phyloP scores from a whole-genome alignment of 1,140 invertebrate genomes.

The Dinothrombium tinctorium region DNA sequence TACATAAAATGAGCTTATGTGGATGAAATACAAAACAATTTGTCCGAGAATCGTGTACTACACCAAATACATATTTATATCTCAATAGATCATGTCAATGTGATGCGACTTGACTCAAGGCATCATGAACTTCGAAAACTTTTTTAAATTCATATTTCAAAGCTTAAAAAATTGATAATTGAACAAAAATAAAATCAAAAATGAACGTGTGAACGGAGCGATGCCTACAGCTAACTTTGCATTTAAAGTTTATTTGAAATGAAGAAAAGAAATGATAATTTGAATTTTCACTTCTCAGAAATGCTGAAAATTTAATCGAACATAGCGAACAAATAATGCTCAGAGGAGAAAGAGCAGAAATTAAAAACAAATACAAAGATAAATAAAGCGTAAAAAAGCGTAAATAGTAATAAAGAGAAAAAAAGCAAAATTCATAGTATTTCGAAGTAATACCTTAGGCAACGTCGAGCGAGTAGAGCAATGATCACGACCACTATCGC shows the following conservation, averaged over 20 bases:
- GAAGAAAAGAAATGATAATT: neutral
- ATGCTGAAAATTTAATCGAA: neutral
- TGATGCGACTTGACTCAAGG: neutral
- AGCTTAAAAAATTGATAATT: neutral
- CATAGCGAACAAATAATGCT: neutral
- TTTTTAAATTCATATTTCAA: neutral
- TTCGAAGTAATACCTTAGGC: neutral
- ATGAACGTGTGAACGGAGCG: neutral
- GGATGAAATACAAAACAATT: neutral
- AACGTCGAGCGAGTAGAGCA: neutral
- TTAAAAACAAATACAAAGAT: too few species aligned
- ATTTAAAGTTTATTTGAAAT: neutral
- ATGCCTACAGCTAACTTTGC: neutral
- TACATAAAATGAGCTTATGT: neutral
- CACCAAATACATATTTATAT: too few species aligned
- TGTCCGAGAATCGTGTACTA: neutral
- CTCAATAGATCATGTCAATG: too few species aligned
- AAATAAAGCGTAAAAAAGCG: too few species aligned
- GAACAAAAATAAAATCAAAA: neutral
- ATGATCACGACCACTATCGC: neutral
- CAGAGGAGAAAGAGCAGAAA: too few species aligned
- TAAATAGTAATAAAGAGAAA: too few species aligned
- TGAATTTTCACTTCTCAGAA: neutral
- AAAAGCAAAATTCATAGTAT: neutral
- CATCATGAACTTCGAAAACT: neutral